A percentile compares a stretch with the other conserved stretches of the same genome.
phyloP scores from a whole-genome alignment of 2,797 vertebrate species.

The Catamblyrhynchus diadema region DNA sequence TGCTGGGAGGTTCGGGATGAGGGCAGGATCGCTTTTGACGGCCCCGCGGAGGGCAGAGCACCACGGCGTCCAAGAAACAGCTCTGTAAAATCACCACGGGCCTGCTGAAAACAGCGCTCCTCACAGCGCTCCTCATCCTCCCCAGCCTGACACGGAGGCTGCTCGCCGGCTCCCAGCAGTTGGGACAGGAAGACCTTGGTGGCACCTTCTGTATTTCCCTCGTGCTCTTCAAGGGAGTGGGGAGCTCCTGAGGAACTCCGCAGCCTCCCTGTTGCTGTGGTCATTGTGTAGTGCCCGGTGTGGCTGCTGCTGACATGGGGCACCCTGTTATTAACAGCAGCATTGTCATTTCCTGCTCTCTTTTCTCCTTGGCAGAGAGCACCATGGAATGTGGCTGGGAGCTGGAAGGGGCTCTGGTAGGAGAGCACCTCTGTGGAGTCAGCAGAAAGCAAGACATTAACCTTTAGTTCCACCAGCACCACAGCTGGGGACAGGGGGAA shows the following conservation, averaged over 20 bases:
- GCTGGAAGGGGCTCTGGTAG: not conserved
- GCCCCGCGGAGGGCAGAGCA: not conserved
- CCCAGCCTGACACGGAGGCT: not conserved
- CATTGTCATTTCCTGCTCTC: not conserved
- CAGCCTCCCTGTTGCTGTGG: not conserved
- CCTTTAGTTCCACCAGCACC: not conserved
- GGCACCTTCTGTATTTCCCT: not conserved
- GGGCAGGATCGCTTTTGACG: not conserved
- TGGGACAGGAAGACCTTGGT: not conserved
- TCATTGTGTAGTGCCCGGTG: too few species aligned
- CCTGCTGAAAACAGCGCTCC: too few species aligned
- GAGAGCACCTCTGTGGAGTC: not conserved
- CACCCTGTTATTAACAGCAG: not conserved
- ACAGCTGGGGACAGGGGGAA: not conserved
- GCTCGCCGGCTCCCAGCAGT: accelerated
- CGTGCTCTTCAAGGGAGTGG: not conserved
- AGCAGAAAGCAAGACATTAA: not conserved
- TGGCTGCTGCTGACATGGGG: not conserved
- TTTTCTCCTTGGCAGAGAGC: not conserved
- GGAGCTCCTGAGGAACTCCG: not conserved
- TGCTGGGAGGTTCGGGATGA: not conserved
- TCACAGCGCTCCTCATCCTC: not conserved
- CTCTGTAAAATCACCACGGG: not conserved
- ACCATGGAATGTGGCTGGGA: not conserved
- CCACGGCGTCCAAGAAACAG: accelerated